Conservation (phyloP, 30 jellyfish, hydroid and myxozoan species). For the Cassiopea andromeda region DNA sequence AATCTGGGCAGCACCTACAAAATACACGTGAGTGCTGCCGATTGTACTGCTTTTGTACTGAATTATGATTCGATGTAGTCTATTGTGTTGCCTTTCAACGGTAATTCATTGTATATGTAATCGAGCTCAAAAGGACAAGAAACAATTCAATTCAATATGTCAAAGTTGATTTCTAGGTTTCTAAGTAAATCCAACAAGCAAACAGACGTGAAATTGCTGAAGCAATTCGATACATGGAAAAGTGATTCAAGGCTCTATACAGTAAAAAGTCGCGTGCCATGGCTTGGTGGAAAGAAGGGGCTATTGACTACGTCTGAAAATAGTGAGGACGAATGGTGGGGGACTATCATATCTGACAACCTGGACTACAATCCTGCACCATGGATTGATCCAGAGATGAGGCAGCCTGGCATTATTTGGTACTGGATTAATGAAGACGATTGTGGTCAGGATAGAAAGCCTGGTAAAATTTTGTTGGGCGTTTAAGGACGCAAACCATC, state of each 20-base stretch:
- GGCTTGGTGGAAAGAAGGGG: constrained; percentile 70
- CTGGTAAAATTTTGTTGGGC: constrained; percentile 31
- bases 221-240: constrained; percentile 73
- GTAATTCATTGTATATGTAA: background rate
- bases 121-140: background rate
- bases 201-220: constrained; percentile 42
- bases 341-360: constrained; percentile 68
- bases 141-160: background rate
- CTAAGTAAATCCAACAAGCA: constrained; percentile 8
- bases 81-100: background rate
- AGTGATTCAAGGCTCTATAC: constrained; percentile 46
- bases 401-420: constrained; percentile 80
- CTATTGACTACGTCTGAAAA: constrained; percentile 77
- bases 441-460: constrained; percentile 64
- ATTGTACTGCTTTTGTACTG: background rate
- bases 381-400: constrained; percentile 31
- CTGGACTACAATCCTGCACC: constrained; percentile 76
- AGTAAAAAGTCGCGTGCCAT: constrained; percentile 77
- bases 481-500: too few relatives aligned
- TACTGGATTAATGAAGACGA: constrained; percentile 85
- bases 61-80: background rate
- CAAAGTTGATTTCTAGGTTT: constrained; percentile 13
- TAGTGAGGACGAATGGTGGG: constrained; percentile 61
- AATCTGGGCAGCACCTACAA: constrained; percentile 73
- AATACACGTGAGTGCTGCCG: constrained; percentile 65